Conservation (phyloP, 2,797 vertebrate species). For the Ceryle rudis region DNA sequence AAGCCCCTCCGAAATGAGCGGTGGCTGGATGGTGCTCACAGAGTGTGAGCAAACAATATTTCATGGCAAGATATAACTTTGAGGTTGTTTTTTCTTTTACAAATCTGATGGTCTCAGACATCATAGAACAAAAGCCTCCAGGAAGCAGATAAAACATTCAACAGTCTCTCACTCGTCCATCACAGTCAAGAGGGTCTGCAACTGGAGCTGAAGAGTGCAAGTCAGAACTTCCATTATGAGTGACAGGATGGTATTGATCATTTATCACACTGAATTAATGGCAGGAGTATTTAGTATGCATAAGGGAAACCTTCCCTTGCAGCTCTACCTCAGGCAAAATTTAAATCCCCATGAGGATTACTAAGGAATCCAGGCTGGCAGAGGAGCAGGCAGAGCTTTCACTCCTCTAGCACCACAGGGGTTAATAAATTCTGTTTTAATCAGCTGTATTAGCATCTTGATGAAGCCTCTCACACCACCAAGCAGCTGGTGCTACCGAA, state of each 20-base stretch:
- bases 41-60: neutral
- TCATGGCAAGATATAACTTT: neutral
- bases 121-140: neutral
- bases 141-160: neutral
- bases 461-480: neutral
- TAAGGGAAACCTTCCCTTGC: neutral
- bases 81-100: neutral
- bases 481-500: slow-evolving; percentile 2
- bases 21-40: neutral
- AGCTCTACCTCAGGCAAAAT: neutral
- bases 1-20: neutral
- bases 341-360: neutral
- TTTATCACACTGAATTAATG: neutral
- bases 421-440: slow-evolving; percentile 19
- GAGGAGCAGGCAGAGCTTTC: neutral
- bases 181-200: neutral
- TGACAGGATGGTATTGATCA: neutral
- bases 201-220: neutral
- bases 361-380: neutral
- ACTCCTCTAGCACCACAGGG: neutral
- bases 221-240: neutral
- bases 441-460: neutral
- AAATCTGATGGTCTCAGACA: neutral
- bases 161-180: fast-evolving
- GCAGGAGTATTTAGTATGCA: neutral